Evolutionary conservation across 2,888 invertebrate species (phyloP).

Genomic region (Pheosia tremula): DNA sequence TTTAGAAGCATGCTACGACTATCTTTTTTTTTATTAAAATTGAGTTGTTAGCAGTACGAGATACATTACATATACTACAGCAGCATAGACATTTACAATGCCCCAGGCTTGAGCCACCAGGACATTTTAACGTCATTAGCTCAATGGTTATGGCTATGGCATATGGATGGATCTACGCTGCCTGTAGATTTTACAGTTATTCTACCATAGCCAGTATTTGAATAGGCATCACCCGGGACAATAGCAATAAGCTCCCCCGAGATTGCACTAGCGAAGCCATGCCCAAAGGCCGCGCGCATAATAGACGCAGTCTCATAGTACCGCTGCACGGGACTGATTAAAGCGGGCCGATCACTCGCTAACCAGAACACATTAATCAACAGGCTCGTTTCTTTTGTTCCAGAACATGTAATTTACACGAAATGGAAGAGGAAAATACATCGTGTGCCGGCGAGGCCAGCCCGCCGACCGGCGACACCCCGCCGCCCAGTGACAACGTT

Average conservation of each 20-base stretch:
- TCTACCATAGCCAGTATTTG: conserved; percentile 27
- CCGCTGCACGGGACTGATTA: conserved; percentile 59
- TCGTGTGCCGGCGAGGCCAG: conserved; percentile 48
- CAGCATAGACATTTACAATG: too few relatives aligned
- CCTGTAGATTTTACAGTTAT: conserved; percentile 28
- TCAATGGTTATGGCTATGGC: not conserved
- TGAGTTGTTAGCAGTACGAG: too few relatives aligned
- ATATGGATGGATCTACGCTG: not conserved
- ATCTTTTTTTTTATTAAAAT: too few relatives aligned
- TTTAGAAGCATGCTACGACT: too few relatives aligned
- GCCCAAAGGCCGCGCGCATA: conserved; percentile 56
- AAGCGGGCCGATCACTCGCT: conserved; percentile 36
- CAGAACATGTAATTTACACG: conserved; percentile 77
- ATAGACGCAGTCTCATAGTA: conserved; percentile 53
- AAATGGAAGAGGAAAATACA: conserved; percentile 70
- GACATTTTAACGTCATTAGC: too few relatives aligned
- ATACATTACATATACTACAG: too few relatives aligned
- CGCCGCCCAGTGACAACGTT: conserved; percentile 45
- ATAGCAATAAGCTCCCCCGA: conserved; percentile 63
- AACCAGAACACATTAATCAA: conserved; percentile 30
- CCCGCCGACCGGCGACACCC: conserved; percentile 46
- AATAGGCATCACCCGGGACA: conserved; percentile 54
- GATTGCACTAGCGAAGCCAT: conserved; percentile 45
- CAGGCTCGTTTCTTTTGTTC: conserved; percentile 57
- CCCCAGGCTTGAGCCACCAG: too few relatives aligned